Evolutionary conservation across 2,113 vertebrate species (phyloP).

Genomic region (Lasiurus borealis): DNA sequence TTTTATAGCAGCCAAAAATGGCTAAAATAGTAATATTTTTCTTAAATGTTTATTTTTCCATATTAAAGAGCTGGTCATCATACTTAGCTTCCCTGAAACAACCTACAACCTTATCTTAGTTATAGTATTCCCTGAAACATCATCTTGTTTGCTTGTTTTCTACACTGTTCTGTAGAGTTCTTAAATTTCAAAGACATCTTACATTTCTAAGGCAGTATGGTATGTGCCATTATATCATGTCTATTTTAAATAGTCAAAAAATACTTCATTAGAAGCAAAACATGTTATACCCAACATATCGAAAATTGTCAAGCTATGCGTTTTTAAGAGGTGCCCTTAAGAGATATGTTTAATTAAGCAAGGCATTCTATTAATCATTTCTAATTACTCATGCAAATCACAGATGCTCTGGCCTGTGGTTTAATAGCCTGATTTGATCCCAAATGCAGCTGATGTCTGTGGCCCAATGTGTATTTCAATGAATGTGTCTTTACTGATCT

Average conservation of each 20-base stretch:
- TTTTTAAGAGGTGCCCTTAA: slow-evolving; percentile 87
- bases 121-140: neutral
- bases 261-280: fast-evolving
- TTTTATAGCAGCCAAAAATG: neutral
- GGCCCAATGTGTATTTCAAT: slow-evolving; percentile 83
- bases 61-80: neutral
- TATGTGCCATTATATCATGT: slow-evolving; percentile 2
- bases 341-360: slow-evolving; percentile 90
- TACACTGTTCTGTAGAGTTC: neutral
- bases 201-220: neutral
- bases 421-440: slow-evolving; percentile 89
- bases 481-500: slow-evolving; percentile 82
- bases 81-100: neutral
- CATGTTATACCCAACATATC: slow-evolving; percentile 62
- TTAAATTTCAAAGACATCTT: neutral
- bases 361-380: slow-evolving; percentile 89
- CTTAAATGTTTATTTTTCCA: neutral
- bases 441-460: slow-evolving; percentile 81
- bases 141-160: neutral
- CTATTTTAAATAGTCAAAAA: slow-evolving; percentile 28
- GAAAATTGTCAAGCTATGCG: slow-evolving; percentile 80
- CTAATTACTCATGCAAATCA: slow-evolving; percentile 91
- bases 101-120: neutral
- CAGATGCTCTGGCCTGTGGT: slow-evolving; percentile 84
- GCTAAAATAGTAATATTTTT: neutral